phyloP scores from a whole-genome alignment of 2,113 vertebrate species.

The Boulengeromyrus knoepffleri region DNA sequence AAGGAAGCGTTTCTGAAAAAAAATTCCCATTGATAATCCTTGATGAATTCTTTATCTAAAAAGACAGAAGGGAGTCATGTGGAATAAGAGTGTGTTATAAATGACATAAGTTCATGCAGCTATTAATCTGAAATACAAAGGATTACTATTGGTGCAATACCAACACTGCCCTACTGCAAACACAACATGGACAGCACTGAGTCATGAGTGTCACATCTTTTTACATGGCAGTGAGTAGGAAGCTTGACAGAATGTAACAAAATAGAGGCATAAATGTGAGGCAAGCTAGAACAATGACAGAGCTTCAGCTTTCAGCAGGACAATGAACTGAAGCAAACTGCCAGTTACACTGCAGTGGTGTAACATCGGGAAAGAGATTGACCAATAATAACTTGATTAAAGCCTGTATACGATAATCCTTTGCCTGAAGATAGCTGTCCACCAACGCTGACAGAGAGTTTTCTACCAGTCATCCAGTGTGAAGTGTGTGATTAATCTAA shows the following conservation, averaged over 20 bases:
- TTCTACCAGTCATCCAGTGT: background rate
- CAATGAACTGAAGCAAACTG: background rate
- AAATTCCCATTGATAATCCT: background rate
- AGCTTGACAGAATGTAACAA: background rate
- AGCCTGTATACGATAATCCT: background rate
- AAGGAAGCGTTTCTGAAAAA: background rate
- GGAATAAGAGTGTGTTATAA: background rate
- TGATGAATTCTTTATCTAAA: background rate
- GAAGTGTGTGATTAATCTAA: background rate
- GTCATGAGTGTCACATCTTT: background rate
- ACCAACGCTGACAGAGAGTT: background rate
- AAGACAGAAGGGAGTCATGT: background rate
- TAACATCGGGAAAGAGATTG: background rate
- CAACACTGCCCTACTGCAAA: background rate
- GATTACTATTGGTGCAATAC: background rate
- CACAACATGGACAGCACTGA: background rate
- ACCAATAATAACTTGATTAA: background rate
- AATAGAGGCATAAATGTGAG: background rate
- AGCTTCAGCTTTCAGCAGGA: background rate
- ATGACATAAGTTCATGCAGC: background rate
- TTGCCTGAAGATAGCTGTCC: background rate
- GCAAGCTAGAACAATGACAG: background rate
- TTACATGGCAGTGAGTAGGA: background rate
- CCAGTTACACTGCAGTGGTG: background rate
- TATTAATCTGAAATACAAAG: background rate